Conservation (phyloP, 2,888 invertebrate genomes). For the Pedicia rivosa region DNA sequence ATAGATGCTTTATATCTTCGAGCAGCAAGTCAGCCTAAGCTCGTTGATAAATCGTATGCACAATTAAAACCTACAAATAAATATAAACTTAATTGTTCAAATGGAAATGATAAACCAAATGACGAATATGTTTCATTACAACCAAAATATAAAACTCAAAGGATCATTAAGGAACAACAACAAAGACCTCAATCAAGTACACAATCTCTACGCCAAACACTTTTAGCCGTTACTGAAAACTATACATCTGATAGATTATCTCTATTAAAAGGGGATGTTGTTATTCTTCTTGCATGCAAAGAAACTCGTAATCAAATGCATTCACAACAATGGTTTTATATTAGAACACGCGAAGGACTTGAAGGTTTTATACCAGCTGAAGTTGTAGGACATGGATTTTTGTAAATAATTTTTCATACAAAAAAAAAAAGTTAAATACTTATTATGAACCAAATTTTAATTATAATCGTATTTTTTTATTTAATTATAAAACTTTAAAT, state of each 20-base stretch:
- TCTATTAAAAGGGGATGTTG: conserved; percentile 59
- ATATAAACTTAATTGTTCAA: conserved; percentile 10
- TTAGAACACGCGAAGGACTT: conserved; percentile 48
- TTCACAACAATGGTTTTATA: conserved; percentile 61
- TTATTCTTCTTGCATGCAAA: conserved; percentile 43
- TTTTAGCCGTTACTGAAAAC: conserved; percentile 53
- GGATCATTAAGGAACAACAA: conserved; percentile 5
- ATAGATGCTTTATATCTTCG: conserved; percentile 55
- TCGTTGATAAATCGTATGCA: conserved; percentile 29
- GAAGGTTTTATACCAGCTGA: conserved; percentile 65
- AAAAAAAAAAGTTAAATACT: too few relatives aligned
- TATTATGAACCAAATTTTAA: too few relatives aligned
- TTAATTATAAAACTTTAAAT: too few relatives aligned
- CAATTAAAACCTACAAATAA: conserved; percentile 25
- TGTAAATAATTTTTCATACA: conserved; percentile 32
- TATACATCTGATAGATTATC: conserved; percentile 43
- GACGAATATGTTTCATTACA: conserved; percentile 7
- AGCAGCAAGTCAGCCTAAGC: conserved; percentile 38
- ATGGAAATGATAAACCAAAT: conserved; percentile 9
- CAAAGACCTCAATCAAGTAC: conserved; percentile 14
- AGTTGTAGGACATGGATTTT: conserved; percentile 61
- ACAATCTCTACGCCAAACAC: conserved; percentile 41
- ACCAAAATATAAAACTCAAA: conserved; percentile 22
- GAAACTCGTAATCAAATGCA: conserved; percentile 34
- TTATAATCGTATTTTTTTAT: too few relatives aligned